phyloP scores from a whole-genome alignment of 2,888 invertebrate genomes.

The Latrodectus elegans region DNA sequence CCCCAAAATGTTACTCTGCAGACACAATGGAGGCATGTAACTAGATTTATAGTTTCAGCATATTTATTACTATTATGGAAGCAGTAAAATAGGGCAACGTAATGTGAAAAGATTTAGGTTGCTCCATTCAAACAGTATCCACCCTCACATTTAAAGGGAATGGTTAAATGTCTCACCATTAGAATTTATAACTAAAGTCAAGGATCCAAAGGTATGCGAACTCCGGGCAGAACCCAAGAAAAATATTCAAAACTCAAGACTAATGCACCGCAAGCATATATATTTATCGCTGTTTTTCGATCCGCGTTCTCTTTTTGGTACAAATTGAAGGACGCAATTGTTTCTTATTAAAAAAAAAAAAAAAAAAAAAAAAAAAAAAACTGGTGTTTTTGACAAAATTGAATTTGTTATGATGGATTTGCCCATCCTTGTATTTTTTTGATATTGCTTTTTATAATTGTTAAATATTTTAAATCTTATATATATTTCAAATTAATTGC shows the following conservation, averaged over 20 bases:
- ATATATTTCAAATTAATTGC: no score
- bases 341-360: no score
- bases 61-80: constrained; percentile 67
- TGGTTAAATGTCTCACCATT: constrained; percentile 43
- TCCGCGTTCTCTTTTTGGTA: no score
- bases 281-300: constrained; percentile 44
- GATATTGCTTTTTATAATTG: no score
- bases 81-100: constrained; percentile 62
- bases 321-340: no score
- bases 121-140: constrained; percentile 50
- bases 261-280: constrained; percentile 36
- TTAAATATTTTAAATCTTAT: no score
- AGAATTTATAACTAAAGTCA: constrained; percentile 55
- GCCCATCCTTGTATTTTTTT: no score
- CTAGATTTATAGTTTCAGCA: constrained; percentile 64
- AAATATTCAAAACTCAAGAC: constrained; percentile 38
- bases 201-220: constrained; percentile 23
- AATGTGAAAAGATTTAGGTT: constrained; percentile 64
- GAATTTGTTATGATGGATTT: no score
- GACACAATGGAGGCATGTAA: constrained; percentile 52
- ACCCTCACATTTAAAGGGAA: constrained; percentile 14
- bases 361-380: no score
- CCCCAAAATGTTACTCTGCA: constrained; percentile 37
- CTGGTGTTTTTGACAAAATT: no score
- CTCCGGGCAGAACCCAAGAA: constrained; percentile 7